phyloP scores from a whole-genome alignment of 2,888 invertebrate genomes.

The Plutella xylostella region DNA sequence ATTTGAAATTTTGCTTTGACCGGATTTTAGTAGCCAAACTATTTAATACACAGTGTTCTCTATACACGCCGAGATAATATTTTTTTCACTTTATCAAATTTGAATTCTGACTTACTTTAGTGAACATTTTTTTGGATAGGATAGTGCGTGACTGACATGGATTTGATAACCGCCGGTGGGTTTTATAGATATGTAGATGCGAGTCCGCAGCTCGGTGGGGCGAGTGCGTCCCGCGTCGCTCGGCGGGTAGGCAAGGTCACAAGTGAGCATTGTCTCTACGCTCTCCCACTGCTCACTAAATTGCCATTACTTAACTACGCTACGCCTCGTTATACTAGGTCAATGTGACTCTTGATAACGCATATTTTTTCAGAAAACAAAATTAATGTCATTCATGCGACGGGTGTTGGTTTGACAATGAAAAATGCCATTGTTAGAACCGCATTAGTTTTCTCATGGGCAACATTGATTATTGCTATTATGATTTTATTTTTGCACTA shows the following conservation, averaged over 20 bases:
- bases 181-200: constrained; percentile 56
- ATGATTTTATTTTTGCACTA: no score
- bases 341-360: constrained; percentile 17
- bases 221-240: constrained; percentile 39
- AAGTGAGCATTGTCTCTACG: constrained; percentile 47
- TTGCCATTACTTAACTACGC: constrained; percentile 37
- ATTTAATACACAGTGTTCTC: no score
- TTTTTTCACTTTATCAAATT: constrained; percentile 4
- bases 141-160: constrained; percentile 56
- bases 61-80: no score
- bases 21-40: no score
- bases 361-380: no score
- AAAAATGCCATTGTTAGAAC: no score
- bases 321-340: constrained; percentile 39
- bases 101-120: constrained; percentile 46
- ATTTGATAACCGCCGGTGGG: constrained; percentile 47
- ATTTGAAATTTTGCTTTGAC: no score
- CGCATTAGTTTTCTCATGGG: no score
- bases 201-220: constrained; percentile 33
- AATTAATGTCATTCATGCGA: no score
- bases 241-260: constrained; percentile 58
- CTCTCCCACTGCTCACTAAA: constrained; percentile 40
- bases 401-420: no score
- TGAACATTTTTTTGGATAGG: constrained; percentile 55
- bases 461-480: no score